phyloP scores from a whole-genome alignment of 2,797 vertebrate genomes.

The Xyrichtys novacula region DNA sequence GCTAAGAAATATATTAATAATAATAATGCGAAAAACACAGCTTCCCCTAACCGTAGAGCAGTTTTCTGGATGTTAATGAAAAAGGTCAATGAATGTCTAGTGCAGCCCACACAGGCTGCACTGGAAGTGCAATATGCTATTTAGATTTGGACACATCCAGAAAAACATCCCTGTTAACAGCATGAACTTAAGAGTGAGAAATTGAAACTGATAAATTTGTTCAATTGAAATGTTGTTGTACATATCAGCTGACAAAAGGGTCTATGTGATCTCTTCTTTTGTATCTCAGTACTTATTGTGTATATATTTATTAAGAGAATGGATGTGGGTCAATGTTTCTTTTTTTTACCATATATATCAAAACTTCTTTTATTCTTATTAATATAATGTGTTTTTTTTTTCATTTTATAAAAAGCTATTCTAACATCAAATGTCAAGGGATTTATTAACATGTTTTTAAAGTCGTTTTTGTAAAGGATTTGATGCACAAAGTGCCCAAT shows the following conservation, averaged over 20 bases:
- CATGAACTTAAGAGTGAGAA: constrained; percentile 48
- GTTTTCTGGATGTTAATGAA: constrained; percentile 44
- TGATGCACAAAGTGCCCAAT: constrained; percentile 76
- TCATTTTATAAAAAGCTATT: constrained; percentile 81
- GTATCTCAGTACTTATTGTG: constrained; percentile 84
- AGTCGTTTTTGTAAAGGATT: constrained; percentile 63
- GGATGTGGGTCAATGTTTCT: constrained; percentile 80
- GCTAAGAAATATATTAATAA: constrained; percentile 35
- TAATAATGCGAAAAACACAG: constrained; percentile 28
- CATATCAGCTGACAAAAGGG: constrained; percentile 56
- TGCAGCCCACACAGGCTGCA: constrained; percentile 34
- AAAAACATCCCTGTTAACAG: constrained; percentile 31
- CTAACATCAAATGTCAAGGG: constrained; percentile 72
- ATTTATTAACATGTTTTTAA: constrained; percentile 56
- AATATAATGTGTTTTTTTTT: constrained; percentile 73
- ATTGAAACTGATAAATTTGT: constrained; percentile 27
- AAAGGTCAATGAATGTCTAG: constrained; percentile 56
- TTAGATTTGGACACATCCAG: constrained; percentile 32
- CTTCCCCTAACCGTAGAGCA: constrained; percentile 29
- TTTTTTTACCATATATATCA: constrained; percentile 72
- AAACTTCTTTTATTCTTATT: constrained; percentile 74
- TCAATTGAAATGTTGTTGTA: constrained; percentile 59
- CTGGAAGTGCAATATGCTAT: constrained; percentile 77
- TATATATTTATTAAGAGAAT: constrained; percentile 87
- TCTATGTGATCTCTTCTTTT: constrained; percentile 68